Evolutionary conservation across 2,888 invertebrate species (phyloP), one percentile per base, ranked within the genome.

Genomic region (Alsophila aescularia): DNA sequence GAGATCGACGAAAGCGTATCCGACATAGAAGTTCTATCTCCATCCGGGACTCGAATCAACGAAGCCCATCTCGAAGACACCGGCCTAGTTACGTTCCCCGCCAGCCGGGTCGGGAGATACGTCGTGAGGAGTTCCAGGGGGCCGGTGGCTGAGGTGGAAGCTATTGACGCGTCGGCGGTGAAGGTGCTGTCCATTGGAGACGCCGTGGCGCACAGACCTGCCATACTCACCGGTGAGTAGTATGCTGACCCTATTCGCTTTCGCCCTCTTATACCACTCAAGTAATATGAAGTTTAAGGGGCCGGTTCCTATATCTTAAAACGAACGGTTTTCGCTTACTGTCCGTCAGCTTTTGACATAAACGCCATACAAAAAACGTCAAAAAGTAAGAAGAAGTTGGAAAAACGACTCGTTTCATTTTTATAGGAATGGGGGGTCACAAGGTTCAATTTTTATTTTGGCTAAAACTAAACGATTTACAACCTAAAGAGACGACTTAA

Each of bases 121-220:
- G 92, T 94, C 31, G 94, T 98, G 52, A 93, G 94, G 42, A 82
- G 76, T 44, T 49, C 84, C 0, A 65, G 83, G 10, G 90, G 90
- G 0, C 81, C 86, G 0, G 67, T 91, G 0, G 90, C 90, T 0
- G 91, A 90, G 39, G 89, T 97, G 2, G 97, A 98, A 69, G 96
- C 96, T 0, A 95, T 97, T 43, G 96, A 97, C 78, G 96, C 96
- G 0, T 86, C 93, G 0, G 93, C 95, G 48, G 95, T 96, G 6
- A 94, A 94, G 69, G 93, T 96, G 36, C 90, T 94, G 52, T 95
- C 96, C 51, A 94, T 96, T 43, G 94, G 95, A 0, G 97, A 97
- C 72, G 90, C 96, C 0, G 92, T 96, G 34, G 96, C 96, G 51
- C 96, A 97, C 82, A 93, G 96, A 50, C 96, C 97, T 0, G 96